Base-by-base conservation (phyloP, 30 jellyfish, hydroid and myxozoan genomes). In the Mastigias papua region DNA sequence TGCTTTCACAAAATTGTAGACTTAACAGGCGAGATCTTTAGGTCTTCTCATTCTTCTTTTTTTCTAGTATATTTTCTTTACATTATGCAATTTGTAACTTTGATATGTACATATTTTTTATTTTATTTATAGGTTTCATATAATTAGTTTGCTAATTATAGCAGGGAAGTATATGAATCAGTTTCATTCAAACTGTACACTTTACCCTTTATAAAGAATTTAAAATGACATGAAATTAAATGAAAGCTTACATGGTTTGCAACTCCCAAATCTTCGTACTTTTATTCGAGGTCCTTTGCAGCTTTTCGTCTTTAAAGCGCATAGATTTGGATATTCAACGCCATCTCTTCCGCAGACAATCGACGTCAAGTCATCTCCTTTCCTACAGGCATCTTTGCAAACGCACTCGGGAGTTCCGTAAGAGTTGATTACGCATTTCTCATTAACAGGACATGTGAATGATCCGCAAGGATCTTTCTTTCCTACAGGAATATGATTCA, bases 261-360 rank as follows among this genome's bases (percentile, higher is more conserved):
- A 90, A 48, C 32, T 65, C 1, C 97, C 97, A 35, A 48, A 90
- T 22, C 83, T 54, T 37, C 82, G 82, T n/a, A 76, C 97, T 73
- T 80, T 83, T 30, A 60, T 58, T 19, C n/a, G 50, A 7, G 42
- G 42, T 0, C 91, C 91, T 2, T 80, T 76, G 84, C 97, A 90
- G 46, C 83, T 83, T 26, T 74, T 21, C 37, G 33, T 49, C 35
- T 90, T 90, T 49, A 90, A 48, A 13, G 75, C 86, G 77, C 97
- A 90, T 61, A 90, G 34, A 51, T 76, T 82, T 73, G 78, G 78
- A 69, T 90, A 90, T 76, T 82, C 91, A 31, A 69, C 50, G 69
- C 97, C 97, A 48, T 90, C 91, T 73, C 97, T 76, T 32, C 92
- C 95, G 42, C 97, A 90, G 1, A 90, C 91, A 17, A 58, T 25